A percentile compares a stretch with the other conserved stretches of the same genome.
Evolutionary conservation across 2,113 vertebrate species (phyloP).

Genomic region (Dissostichus mawsoni): DNA sequence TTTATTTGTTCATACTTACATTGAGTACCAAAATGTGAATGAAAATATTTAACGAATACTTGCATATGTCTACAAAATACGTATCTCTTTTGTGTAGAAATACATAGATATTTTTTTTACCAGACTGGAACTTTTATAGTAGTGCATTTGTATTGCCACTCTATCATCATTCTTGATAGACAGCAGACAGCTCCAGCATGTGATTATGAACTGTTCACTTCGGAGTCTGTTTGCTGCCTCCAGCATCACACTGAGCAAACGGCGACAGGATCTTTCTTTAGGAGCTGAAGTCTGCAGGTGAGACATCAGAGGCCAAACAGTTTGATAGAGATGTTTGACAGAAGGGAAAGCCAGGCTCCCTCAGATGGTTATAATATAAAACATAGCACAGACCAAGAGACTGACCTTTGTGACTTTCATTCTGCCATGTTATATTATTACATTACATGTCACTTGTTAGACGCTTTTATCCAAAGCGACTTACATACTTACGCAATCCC

Average conservation of each 20-base stretch:
- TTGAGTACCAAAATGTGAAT: background rate
- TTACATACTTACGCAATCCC: too few relatives aligned
- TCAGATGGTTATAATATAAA: slow-evolving; percentile 15
- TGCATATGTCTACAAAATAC: background rate
- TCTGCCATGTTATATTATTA: background rate
- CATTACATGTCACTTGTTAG: too few relatives aligned
- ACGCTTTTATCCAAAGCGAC: too few relatives aligned
- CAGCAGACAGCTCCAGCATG: slow-evolving; percentile 46
- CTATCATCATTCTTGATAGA: slow-evolving; percentile 56
- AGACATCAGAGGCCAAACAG: slow-evolving; percentile 53
- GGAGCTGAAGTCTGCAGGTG: slow-evolving; percentile 50
- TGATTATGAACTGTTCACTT: slow-evolving; percentile 59
- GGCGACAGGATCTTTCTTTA: slow-evolving; percentile 43
- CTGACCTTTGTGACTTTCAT: slow-evolving; percentile 7
- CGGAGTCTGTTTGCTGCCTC: slow-evolving; percentile 59
- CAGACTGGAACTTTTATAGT: background rate
- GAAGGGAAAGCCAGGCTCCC: background rate
- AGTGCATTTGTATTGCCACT: slow-evolving; percentile 10
- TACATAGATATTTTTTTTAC: background rate
- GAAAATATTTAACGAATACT: background rate
- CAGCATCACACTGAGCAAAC: slow-evolving; percentile 61
- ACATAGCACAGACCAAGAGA: background rate
- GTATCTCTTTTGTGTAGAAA: background rate
- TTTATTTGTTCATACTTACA: slow-evolving; percentile 1
- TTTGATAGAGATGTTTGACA: slow-evolving; percentile 31